Base-by-base conservation (phyloP, 2,797 vertebrate species). In the Pseudochaenichthys georgianus region DNA sequence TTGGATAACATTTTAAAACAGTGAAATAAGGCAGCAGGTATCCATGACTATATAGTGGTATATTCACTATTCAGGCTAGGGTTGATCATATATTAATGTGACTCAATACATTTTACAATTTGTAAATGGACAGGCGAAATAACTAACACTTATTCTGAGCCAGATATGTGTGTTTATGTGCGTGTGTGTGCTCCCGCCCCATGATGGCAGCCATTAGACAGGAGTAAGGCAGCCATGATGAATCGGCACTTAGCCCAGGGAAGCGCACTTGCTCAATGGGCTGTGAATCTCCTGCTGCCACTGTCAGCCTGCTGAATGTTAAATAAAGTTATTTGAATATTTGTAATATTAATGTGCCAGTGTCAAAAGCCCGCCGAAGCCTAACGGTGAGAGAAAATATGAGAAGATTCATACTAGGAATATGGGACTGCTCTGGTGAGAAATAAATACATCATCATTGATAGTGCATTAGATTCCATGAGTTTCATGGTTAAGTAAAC, bases 281-380 rank as follows among this genome's bases (percentile, higher is more conserved):
- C 92, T 92, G 92, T 93, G 93, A 94, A 92, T 93, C 90, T 91
- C 91, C 93, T 79, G 83, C 89, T 92, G 90, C 87, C 88, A 80
- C 87, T 85, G 90, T 92, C 93, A 92, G 89, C 90, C 85, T 38
- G 83, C 90, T 88, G 93, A 93, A 95, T 94, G 91, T 94, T 94
- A 94, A 95, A 95, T 94, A 94, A 95, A 94, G 93, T 94, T 94
- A 95, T 95, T 95, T 94, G 93, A 95, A 94, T 94, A 95, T 95
- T 92, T 95, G 92, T 94, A 93, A 93, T 93, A 94, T 94, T 95
- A 94, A 95, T 94, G 91, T 87, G 85, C 83, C 85, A 43, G 51
- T 91, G 93, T 93, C 93, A 91, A 89, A 91, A 92, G 85, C 87
- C 89, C 52, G 41, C 80, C 81, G 89, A 87, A 89, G 93, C 89